A percentile compares a stretch with the other conserved stretches of the same genome.
These are phyloP conservation scores for Drosophila nikananu DNA, from an alignment of 1,140 invertebrate genomes.

Conservation along the genomic window DNA sequence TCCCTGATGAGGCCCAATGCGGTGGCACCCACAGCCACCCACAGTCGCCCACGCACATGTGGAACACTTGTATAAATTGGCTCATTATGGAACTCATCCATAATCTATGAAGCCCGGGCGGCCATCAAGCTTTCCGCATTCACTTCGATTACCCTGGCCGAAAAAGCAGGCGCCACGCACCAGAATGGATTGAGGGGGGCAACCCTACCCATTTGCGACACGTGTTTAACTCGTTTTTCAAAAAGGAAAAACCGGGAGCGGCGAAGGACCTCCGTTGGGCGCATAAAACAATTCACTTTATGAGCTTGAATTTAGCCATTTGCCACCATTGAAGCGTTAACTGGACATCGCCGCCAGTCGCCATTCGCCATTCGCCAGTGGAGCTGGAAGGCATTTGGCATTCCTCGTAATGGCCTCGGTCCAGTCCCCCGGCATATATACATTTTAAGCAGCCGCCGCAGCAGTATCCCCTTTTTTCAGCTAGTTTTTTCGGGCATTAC, in stretches of 20 bases:
- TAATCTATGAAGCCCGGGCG: constrained; percentile 75
- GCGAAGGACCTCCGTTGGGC: constrained; percentile 37
- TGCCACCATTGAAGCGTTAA: constrained; percentile 75
- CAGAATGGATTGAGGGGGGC: constrained; percentile 32
- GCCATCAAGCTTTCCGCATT: constrained; percentile 70
- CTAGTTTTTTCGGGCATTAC: constrained; percentile 31
- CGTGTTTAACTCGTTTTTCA: constrained; percentile 83
- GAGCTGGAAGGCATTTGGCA: constrained; percentile 26
- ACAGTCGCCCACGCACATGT: constrained; percentile 28
- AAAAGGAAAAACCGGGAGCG: constrained; percentile 18
- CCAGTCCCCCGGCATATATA: constrained; percentile 60
- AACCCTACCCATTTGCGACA: constrained; percentile 75
- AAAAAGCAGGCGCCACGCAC: constrained; percentile 15
- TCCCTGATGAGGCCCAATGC: constrained; percentile 61
- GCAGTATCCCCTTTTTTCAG: constrained; percentile 12
- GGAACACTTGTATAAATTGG: constrained; percentile 81
- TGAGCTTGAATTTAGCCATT: constrained; percentile 80
- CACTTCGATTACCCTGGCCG: constrained; percentile 58
- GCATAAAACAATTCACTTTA: constrained; percentile 82
- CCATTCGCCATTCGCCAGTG: constrained; percentile 9
- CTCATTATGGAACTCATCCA: constrained; percentile 83
- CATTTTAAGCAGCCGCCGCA: constrained; percentile 66
- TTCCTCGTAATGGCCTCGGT: constrained; percentile 56
- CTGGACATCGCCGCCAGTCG: constrained; percentile 37
- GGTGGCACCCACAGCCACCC: constrained; percentile 18